Evolutionary conservation across 1,140 invertebrate genomes (phyloP).

Genomic region (Pseudomyrmex dendroicus): DNA sequence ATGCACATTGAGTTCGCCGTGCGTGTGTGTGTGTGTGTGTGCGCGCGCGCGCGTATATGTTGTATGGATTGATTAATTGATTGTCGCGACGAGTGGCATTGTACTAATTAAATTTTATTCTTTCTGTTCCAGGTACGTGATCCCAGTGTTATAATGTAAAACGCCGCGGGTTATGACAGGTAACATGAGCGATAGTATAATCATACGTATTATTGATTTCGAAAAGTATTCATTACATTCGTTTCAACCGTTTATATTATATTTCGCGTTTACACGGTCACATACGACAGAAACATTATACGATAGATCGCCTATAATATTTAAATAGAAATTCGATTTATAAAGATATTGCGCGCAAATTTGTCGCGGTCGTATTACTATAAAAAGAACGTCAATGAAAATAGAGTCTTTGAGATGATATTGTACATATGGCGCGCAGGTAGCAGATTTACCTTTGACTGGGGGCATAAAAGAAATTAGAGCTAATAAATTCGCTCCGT

Average conservation of each 20-base stretch:
- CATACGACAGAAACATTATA: neutral
- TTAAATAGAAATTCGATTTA: neutral
- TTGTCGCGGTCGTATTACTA: neutral
- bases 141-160: slow-evolving; percentile 35
- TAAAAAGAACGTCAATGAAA: slow-evolving; percentile 2
- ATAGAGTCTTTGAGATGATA: slow-evolving; percentile 4
- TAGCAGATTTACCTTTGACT: slow-evolving; percentile 66
- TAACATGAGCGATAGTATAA: slow-evolving; percentile 32
- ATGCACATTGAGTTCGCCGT: slow-evolving; percentile 17
- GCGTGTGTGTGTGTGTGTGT: no score
- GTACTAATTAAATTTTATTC: slow-evolving; percentile 56
- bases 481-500: slow-evolving; percentile 67
- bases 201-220: slow-evolving; percentile 31
- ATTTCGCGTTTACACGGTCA: neutral
- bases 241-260: slow-evolving; percentile 16
- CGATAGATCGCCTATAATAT: neutral
- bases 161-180: slow-evolving; percentile 34
- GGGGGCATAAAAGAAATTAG: slow-evolving; percentile 69
- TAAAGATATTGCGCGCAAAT: slow-evolving; percentile 1
- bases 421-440: slow-evolving; percentile 2
- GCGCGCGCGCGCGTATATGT: no score
- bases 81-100: slow-evolving; percentile 42
- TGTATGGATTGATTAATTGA: slow-evolving; percentile 45
- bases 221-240: slow-evolving; percentile 36
- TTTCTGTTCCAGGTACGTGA: slow-evolving; percentile 71